Conservation (phyloP, 2,797 vertebrate species). For the Arnoldichthys spilopterus region DNA sequence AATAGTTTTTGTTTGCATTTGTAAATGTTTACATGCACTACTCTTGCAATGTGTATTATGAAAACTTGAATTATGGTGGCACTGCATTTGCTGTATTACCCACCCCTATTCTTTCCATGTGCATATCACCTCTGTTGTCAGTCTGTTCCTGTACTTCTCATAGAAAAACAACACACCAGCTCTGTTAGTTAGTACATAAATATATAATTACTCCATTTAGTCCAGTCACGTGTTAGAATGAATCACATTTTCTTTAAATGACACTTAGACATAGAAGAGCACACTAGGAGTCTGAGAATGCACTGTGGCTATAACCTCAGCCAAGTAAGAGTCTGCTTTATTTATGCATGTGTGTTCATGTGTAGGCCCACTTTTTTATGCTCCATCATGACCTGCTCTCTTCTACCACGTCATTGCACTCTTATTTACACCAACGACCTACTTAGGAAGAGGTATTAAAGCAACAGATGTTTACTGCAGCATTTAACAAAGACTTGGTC, state of each 20-base stretch:
- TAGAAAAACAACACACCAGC: too few relatives aligned
- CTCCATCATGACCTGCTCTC: neutral
- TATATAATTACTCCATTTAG: neutral
- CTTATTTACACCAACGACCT: neutral
- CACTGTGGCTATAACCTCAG: neutral
- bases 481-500: neutral
- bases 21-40: too few relatives aligned
- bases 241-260: constrained; percentile 29
- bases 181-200: neutral
- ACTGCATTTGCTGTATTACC: too few relatives aligned
- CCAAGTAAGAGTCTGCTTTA: neutral
- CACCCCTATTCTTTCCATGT: too few relatives aligned
- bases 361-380: neutral
- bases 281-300: constrained; percentile 29
- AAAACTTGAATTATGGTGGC: too few relatives aligned
- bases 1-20: too few relatives aligned
- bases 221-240: constrained; percentile 15
- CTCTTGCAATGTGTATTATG: too few relatives aligned
- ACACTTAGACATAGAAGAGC: neutral
- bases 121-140: too few relatives aligned
- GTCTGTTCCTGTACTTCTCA: too few relatives aligned
- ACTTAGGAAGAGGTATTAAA: neutral
- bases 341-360: neutral
- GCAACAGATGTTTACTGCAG: neutral
- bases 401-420: neutral